phyloP scores from a whole-genome alignment of 2,113 vertebrate genomes.

The Pangasianodon gigas region DNA sequence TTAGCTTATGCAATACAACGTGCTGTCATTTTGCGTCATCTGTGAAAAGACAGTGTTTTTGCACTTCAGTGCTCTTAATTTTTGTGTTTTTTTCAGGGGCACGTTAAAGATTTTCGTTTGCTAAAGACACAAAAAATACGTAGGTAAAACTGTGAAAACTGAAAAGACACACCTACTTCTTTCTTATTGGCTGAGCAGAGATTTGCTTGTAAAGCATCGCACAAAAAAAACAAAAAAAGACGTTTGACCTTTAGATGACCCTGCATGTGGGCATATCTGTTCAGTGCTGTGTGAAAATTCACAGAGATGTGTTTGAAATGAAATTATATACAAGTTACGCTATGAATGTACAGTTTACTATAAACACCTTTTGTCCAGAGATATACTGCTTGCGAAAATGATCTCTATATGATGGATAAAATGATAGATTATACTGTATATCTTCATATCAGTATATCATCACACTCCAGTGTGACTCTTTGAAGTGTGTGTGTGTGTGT shows the following conservation, averaged over 20 bases:
- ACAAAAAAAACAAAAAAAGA: neutral
- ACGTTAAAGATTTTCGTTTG: no score
- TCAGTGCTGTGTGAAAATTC: neutral
- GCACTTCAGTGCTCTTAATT: neutral
- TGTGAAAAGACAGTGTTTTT: neutral
- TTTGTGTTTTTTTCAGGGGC: no score
- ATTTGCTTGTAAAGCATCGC: neutral
- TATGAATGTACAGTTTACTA: no score
- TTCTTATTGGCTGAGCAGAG: neutral
- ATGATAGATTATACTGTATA: neutral
- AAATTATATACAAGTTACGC: neutral
- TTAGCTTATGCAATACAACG: neutral
- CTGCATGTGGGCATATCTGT: neutral
- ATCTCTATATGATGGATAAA: no score
- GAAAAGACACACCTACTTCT: neutral
- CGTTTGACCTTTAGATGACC: neutral
- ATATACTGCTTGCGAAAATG: neutral
- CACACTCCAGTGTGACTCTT: neutral
- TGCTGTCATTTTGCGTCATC: neutral
- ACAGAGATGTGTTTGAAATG: neutral
- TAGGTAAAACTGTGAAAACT: neutral
- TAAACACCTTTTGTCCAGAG: neutral
- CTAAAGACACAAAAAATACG: no score
- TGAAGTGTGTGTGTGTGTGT: slow-evolving; percentile 10
- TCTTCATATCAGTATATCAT: neutral